Evolutionary conservation across 2,888 invertebrate species (phyloP).

Genomic region (Mechanitis messenoides): DNA sequence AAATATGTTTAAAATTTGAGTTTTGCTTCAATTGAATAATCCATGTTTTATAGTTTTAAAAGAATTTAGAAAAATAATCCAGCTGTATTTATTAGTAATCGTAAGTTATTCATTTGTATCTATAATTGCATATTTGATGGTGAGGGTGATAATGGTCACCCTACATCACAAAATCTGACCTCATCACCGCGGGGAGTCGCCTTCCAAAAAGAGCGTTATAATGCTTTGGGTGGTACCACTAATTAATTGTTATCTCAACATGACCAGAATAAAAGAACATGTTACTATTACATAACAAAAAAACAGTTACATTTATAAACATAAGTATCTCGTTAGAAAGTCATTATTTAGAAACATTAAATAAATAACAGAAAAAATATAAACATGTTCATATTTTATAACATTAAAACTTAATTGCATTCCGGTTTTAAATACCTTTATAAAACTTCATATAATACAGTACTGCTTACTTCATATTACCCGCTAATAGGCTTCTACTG

Average conservation of each 20-base stretch:
- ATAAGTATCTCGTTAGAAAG: not conserved
- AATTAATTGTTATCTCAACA: slow-evolving; percentile 6
- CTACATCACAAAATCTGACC: slow-evolving; percentile 5
- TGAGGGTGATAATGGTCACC: not conserved
- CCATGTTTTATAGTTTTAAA: too few species aligned
- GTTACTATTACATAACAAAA: not conserved
- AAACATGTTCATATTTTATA: not conserved
- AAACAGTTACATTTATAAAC: not conserved
- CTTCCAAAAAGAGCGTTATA: slow-evolving; percentile 4
- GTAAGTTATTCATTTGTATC: too few species aligned
- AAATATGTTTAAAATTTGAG: too few species aligned
- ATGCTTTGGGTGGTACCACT: slow-evolving; percentile 1
- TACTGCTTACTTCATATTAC: not conserved
- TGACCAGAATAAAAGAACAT: not conserved
- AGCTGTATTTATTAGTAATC: too few species aligned
- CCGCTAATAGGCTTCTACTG: slow-evolving; percentile 4
- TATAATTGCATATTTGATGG: too few species aligned
- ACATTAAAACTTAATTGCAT: slow-evolving; percentile 1
- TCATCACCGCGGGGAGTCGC: slow-evolving; percentile 1
- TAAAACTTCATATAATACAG: slow-evolving; percentile 2
- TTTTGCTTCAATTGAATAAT: too few species aligned
- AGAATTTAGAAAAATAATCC: too few species aligned
- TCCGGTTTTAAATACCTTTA: slow-evolving; percentile 1
- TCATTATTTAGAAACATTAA: not conserved
- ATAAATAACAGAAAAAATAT: not conserved